phyloP scores from a whole-genome alignment of 2,113 vertebrate species.

The Aramus guarauna region DNA sequence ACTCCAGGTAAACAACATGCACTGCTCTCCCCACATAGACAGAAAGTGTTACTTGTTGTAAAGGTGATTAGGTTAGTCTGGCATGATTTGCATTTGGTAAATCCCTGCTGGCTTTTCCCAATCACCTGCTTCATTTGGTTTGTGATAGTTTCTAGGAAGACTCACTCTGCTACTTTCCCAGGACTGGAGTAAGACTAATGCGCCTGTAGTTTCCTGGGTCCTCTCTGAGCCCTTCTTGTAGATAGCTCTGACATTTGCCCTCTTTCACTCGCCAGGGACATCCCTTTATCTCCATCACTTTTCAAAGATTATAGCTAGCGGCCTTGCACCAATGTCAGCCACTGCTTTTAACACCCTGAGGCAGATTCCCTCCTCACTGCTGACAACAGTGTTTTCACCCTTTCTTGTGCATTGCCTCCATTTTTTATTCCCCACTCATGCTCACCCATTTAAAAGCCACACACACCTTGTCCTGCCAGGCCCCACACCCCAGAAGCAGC shows the following conservation, averaged over 20 bases:
- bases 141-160: background rate
- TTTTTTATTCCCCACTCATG: background rate
- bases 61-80: background rate
- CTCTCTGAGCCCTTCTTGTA: background rate
- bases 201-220: background rate
- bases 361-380: background rate
- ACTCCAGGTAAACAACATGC: background rate
- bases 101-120: background rate
- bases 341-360: background rate
- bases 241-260: background rate
- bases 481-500: background rate
- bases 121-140: background rate
- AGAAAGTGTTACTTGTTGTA: background rate
- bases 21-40: background rate
- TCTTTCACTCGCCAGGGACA: accelerated
- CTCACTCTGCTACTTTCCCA: background rate
- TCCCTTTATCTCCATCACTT: background rate
- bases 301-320: accelerated
- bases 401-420: background rate
- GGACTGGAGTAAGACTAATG: background rate
- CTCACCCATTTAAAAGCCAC: no score
- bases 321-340: background rate
- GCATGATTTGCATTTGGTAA: background rate
- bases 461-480: accelerated
- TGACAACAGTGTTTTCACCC: background rate